phyloP scores from a whole-genome alignment of 2,113 vertebrate genomes.

The Sylvietta virens region DNA sequence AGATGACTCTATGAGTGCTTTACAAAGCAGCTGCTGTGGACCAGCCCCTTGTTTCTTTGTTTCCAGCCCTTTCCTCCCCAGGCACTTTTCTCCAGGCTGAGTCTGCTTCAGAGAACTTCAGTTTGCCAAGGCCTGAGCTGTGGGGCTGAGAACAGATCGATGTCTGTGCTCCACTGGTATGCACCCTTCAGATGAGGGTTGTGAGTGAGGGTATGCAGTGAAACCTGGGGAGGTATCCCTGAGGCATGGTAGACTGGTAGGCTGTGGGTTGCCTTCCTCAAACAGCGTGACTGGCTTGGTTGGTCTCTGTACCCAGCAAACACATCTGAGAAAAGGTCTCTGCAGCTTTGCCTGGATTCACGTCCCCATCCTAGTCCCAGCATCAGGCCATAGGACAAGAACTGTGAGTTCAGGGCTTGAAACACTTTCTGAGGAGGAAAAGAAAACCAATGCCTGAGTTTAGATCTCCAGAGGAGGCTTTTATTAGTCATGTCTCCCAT shows the following conservation, averaged over 20 bases:
- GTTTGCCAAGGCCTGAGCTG: background rate
- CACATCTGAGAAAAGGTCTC: background rate
- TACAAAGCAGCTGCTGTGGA: background rate
- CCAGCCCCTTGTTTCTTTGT: background rate
- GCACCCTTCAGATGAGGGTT: background rate
- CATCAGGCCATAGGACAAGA: background rate
- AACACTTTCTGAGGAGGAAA: background rate
- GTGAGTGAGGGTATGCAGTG: rapidly evolving
- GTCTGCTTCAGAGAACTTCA: background rate
- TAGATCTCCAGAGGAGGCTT: background rate
- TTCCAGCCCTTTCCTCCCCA: background rate
- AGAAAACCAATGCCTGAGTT: background rate
- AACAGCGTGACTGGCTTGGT: background rate
- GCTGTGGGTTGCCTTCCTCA: background rate
- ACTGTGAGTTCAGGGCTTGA: background rate
- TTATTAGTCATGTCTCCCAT: background rate
- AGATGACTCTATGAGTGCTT: background rate
- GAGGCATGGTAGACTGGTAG: background rate
- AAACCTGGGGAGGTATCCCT: background rate
- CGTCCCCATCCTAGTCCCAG: background rate
- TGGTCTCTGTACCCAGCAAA: background rate
- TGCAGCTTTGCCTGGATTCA: background rate
- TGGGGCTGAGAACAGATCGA: rapidly evolving
- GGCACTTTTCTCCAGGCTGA: background rate
- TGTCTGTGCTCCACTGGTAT: background rate